Conservation (phyloP, 2,113 vertebrate genomes). For the Cnemophilus loriae region DNA sequence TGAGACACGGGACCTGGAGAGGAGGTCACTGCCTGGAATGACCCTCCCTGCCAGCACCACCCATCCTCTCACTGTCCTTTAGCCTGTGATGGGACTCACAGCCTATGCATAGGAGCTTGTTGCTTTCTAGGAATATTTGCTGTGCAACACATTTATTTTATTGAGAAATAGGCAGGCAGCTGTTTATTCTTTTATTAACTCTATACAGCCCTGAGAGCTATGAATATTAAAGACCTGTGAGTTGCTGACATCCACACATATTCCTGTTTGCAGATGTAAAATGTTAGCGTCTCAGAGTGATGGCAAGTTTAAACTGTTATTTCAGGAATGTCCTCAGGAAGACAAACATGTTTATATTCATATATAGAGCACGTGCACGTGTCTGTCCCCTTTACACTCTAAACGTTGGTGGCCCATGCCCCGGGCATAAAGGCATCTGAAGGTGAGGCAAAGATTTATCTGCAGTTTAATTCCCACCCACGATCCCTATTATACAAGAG, state of each 20-base stretch:
- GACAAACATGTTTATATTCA: background rate
- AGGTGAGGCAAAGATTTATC: background rate
- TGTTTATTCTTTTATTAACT: background rate
- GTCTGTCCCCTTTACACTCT: background rate
- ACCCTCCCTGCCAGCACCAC: background rate
- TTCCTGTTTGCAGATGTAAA: background rate
- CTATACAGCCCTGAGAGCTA: background rate
- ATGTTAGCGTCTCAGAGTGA: background rate
- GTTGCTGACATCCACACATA: background rate
- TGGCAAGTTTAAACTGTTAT: background rate
- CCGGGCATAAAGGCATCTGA: background rate
- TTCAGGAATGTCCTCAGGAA: background rate
- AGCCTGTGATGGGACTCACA: background rate
- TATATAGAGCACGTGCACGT: accelerated
- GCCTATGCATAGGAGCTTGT: accelerated
- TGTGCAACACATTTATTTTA: background rate
- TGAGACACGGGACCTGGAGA: background rate
- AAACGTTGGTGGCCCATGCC: background rate
- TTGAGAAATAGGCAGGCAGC: background rate
- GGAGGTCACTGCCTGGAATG: background rate
- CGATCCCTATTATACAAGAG: background rate
- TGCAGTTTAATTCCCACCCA: slow-evolving; percentile 41
- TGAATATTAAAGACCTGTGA: background rate
- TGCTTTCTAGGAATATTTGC: slow-evolving; percentile 37
- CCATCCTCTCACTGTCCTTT: accelerated